Evolutionary conservation across 53 echinoderm and acorn worm species (phyloP), one percentile per base, ranked within the genome.

Genomic region (Apostichopus leukothele): DNA sequence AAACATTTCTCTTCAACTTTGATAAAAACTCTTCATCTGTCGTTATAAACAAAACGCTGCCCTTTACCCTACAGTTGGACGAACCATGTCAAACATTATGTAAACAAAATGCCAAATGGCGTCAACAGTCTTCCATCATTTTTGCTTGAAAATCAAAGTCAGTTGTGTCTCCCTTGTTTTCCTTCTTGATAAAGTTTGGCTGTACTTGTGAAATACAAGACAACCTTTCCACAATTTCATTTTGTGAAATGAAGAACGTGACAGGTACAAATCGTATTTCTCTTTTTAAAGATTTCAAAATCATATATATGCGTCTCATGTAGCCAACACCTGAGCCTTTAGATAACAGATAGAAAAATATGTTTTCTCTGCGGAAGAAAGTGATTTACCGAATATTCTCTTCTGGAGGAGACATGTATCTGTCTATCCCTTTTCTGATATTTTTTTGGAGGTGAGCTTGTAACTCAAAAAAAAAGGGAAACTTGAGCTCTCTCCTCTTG

Each of bases 51-150:
- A 86, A 51, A 66, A 66, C 86, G 51, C 21, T 68, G 71, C 67
- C 86, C 86, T 86, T 67, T 86, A 25, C 63, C 86, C 67, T 51
- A 51, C 67, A 21, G 25, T 86, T 67, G 67, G 67, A 71, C 71
- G 60, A 67, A 66, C 86, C 86, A 27, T 86, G 86, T 68, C 86
- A 86, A 86, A 86, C 86, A 86, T 86, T 86, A 86, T 51, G 71
- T 86, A 86, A 86, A 86, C 86, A 86, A 63, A 67, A 71, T 67
- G 86, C 18, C 86, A 86, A n/a, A 63, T 51, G 71, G 51, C 61
- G 86, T 86, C 86, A 86, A 86, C 86, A 86, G 86, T 86, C 67
- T 68, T 86, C 61, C 71, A 86, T 86, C 86, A 86, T 63, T 86
- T 57, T 63, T 86, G 39, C 23, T 86, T 39, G 67, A 86, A 81